Percentiles rank a stretch among this genome's conserved stretches.
Evolutionary conservation across 2,888 invertebrate species (phyloP).

Genomic region (Gibbula magus): DNA sequence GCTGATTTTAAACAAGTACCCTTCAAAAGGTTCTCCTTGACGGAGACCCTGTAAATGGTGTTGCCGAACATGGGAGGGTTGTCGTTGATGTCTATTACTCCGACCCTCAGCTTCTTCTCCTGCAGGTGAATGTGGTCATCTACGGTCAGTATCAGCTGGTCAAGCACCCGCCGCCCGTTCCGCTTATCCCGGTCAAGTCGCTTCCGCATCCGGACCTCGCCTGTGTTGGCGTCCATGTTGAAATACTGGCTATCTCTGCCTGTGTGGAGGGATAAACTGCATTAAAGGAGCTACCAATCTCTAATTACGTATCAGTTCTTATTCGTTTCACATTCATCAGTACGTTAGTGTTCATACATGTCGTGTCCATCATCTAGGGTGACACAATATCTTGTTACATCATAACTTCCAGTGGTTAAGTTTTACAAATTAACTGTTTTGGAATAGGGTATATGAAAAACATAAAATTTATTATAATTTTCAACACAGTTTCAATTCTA

Average conservation of each 20-base stretch:
- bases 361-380: no score
- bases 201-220: not conserved
- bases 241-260: slow-evolving; percentile 8
- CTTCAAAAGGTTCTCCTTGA: not conserved
- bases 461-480: no score
- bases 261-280: not conserved
- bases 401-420: no score
- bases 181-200: slow-evolving; percentile 3
- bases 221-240: not conserved
- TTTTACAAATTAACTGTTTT: no score
- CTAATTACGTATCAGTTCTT: no score
- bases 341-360: no score
- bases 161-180: slow-evolving; percentile 3
- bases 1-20: not conserved
- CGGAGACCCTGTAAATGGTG: not conserved
- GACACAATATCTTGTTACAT: no score
- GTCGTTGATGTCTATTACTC: slow-evolving; percentile 11
- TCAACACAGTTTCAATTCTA: no score
- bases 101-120: not conserved
- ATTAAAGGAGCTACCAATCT: no score
- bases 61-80: slow-evolving; percentile 9
- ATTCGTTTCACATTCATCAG: no score
- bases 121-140: not conserved
- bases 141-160: slow-evolving; percentile 9
- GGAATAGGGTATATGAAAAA: no score